Base-by-base conservation (phyloP, 2,113 vertebrate genomes). In the Arvicanthis niloticus region DNA sequence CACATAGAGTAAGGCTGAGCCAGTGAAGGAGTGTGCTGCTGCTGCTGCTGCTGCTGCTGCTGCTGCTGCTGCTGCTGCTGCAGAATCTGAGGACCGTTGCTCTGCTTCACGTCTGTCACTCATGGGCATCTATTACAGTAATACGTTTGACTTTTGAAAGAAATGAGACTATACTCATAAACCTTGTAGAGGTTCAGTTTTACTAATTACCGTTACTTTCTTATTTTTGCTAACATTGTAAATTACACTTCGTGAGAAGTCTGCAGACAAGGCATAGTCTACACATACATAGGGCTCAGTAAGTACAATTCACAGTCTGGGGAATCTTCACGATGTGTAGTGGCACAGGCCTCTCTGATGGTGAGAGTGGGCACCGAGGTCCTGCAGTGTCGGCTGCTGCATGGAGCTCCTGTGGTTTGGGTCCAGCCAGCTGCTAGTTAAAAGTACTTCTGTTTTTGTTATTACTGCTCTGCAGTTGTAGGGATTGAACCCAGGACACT, bases 21-120 rank as follows among this genome's bases (percentile, higher is more conserved):
- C 80, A 60, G 1, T 60, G 4, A 60, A 26, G n/a, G 65, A n/a
- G 4, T 45, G 11, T 60, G 21, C 58, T 60, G 5, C 6, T 60
- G 1, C 21, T 60, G 1, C 58, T 60, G 0, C 58, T 22, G 0
- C 58, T 60, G 3, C 21, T 60, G 0, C 58, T 60, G 5, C 21
- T 60, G 5, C 58, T 60, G 1, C 6, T 26, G 1, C 42, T 48
- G 1, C 22, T 51, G 26, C 40, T 45, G 5, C 75, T 45, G 42
- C 22, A 1, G 9, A 24, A 65, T 65, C 11, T 70, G 29, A 56
- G 4, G 78, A 37, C 37, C 6, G 2, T 81, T n/a, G 78, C 34
- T 22, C 53, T 58, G 53, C n/a, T 34, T 56, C 34, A 22, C 53
- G 26, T 65, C 29, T 31, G 29, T 2, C 11, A 68, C 37, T 21